These are phyloP conservation scores for Zophobas morio DNA, from an alignment of 1,140 invertebrate species.

Conservation along the genomic window DNA sequence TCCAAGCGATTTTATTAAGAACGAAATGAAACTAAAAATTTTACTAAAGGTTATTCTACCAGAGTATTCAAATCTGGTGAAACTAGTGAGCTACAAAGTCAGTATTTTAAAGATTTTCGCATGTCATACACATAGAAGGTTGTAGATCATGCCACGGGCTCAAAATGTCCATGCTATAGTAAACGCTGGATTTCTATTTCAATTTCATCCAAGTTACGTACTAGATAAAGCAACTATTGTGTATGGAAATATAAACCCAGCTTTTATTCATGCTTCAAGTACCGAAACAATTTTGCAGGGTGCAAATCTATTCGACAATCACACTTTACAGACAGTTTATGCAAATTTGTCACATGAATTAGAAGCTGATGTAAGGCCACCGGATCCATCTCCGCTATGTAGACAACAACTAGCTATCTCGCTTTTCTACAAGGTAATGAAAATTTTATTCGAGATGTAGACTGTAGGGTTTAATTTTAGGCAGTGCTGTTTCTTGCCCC, in stretches of 20 bases:
- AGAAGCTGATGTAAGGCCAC: constrained; percentile 73
- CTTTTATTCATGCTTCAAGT: constrained; percentile 79
- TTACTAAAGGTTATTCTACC: constrained; percentile 74
- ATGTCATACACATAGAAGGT: constrained; percentile 49
- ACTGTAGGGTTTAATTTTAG: constrained; percentile 60
- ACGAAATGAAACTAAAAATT: constrained; percentile 77
- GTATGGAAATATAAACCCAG: constrained; percentile 79
- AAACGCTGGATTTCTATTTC: constrained; percentile 84
- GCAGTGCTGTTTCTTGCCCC: constrained; percentile 70
- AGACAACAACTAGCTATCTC: constrained; percentile 77
- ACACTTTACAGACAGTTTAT: constrained; percentile 72
- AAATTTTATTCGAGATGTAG: too few relatives aligned
- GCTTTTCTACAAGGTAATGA: constrained; percentile 78
- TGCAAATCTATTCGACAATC: constrained; percentile 70
- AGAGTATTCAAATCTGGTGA: constrained; percentile 20
- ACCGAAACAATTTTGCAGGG: constrained; percentile 78
- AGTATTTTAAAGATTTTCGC: too few relatives aligned
- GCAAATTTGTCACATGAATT: constrained; percentile 73
- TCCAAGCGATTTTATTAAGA: constrained; percentile 71
- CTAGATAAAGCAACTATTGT: constrained; percentile 63
- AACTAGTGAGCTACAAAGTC: constrained; percentile 27
- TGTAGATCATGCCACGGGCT: constrained; percentile 76
- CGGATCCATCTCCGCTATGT: constrained; percentile 76
- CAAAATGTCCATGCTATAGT: constrained; percentile 89
- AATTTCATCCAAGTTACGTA: constrained; percentile 66